Evolutionary conservation across 1,140 invertebrate species (phyloP), one percentile per base, ranked within the genome.

Genomic region (Drosophila albomicans): DNA sequence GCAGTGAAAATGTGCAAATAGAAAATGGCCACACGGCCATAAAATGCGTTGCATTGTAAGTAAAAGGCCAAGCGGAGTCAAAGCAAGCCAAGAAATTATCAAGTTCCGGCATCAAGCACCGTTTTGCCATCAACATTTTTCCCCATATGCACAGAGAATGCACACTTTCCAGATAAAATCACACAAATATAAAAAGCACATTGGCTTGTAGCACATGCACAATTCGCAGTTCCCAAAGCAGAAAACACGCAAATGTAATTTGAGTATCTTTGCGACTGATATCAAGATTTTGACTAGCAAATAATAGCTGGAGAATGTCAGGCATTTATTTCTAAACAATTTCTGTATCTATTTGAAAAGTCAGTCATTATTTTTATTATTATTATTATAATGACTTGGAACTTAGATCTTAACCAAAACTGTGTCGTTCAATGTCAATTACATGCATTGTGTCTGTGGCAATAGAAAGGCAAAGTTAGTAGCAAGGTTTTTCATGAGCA

Each of bases 1-100:
- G 61, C 45, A 79, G 73, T 67, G 70, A 82, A 82, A 82, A 82
- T 65, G 81, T 28, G 72, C 67, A 82, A 82, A 82, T 85, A 75
- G 81, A 84, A 85, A 85, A 67, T 78, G 64, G 64, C 45, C 48
- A 54, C 58, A 56, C 35, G 59, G 48, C 72, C 72, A 75, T 75
- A 64, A 75, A 70, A 74, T 46, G 38, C 32, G 8, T 28, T 25
- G 46, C 64, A 68, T 74, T 74, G 71, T 73, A 48, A 70, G 72
- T 75, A 65, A 75, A 75, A 64, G 61, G 68, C 73, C 30, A 66
- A 15, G 43, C 59, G 7, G 30, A 25, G 15, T 4, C 20, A 48
- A 54, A 30, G 8, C 52, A 61, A 41, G 58, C 3, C 54, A 38
- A 57, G 25, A 86, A 82, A 86, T 73, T 75, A 86, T 81, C 70